Base-by-base conservation (phyloP, 1,140 invertebrate species). In the Zophobas atratus region DNA sequence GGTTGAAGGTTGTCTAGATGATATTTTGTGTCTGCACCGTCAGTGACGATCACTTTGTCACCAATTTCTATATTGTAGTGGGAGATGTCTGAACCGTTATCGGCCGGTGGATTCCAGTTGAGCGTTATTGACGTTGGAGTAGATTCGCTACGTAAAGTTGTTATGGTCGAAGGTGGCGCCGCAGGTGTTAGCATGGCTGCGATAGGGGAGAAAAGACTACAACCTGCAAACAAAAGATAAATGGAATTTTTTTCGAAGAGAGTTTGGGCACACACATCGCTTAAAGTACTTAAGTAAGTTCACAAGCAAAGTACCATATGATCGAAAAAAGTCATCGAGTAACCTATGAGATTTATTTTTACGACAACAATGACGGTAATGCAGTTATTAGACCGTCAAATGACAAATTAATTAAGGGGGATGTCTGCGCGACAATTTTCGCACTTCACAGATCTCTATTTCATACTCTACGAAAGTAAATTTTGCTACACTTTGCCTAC, bases 41-140 rank as follows among this genome's bases (percentile, higher is more conserved):
- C 88, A 0, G 90, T 92, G 36, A 89, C 89, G 81, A 91, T 88
- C 2, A 88, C 87, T 72, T 88, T 87, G 72, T 95, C 93, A 34
- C 90, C 82, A 33, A 93, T 82, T 75, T 96, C 93, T 48, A 97
- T 91, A 75, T 92, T 92, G 84, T 97, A 97, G 72, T 92, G 89
- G 8, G 90, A 87, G 77, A 97, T 93, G 6, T 91, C 88, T 0
- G 92, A 89, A 3, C 94, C 94, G 86, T 97, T 93, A 57, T 85
- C 86, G 43, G 89, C 85, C 1, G 95, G 95, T 78, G 90, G 89
- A 43, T 91, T 88, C 96, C 95, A 97, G 70, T 88, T 87, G 32
- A 97, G 84, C 0, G 88, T 88, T 8, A 95, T 90, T 38, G 90
- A 90, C 32, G 90, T 93, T 32, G 94, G 91, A 39, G 92, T 92